A percentile compares a stretch with the other conserved stretches of the same genome.
Evolutionary conservation across 2,113 vertebrate species (phyloP).

Genomic region (Epinephelus moara): DNA sequence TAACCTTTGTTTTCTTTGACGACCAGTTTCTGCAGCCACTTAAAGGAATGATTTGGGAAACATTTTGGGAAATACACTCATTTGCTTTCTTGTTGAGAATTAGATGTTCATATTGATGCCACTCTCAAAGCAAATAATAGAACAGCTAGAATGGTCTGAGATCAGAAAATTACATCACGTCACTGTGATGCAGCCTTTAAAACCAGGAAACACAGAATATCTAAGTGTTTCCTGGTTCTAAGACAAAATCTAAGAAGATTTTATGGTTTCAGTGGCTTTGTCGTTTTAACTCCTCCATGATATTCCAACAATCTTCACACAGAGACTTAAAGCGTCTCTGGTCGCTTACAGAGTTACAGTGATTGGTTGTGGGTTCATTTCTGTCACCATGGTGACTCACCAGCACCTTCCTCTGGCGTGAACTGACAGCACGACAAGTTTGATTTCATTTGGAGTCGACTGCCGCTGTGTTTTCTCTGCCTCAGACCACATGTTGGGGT

Average conservation of each 20-base stretch:
- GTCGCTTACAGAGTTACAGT: neutral
- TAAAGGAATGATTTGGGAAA: neutral
- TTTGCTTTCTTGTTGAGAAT: neutral
- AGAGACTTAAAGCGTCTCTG: neutral
- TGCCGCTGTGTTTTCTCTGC: constrained; percentile 21
- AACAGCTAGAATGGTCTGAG: no score
- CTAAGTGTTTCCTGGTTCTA: no score
- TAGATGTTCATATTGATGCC: neutral
- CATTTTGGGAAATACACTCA: neutral
- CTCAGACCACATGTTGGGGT: neutral
- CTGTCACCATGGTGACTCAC: neutral
- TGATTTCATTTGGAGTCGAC: neutral
- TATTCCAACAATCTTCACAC: neutral
- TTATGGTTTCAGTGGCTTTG: no score
- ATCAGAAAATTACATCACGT: no score
- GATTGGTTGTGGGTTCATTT: neutral
- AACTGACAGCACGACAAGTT: neutral
- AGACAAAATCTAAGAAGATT: no score
- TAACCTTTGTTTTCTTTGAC: neutral
- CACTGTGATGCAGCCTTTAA: no score
- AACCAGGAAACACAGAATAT: no score
- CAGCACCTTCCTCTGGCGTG: neutral
- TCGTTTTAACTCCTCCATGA: neutral
- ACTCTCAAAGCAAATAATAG: neutral
- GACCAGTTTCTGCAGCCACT: neutral